Evolutionary conservation across 2,888 invertebrate genomes (phyloP).

Genomic region (Empis stercorea): DNA sequence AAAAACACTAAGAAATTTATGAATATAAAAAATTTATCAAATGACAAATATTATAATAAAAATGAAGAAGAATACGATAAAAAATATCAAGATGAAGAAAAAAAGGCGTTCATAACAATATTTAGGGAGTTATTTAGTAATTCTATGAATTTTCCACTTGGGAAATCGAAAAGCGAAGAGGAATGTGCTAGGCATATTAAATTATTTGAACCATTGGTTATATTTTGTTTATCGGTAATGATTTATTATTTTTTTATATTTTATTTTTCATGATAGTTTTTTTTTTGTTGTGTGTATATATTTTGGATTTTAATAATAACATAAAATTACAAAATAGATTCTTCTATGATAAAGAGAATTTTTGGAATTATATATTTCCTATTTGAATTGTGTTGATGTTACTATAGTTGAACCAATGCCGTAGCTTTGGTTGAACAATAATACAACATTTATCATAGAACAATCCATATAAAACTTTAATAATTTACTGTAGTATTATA

Average conservation of each 20-base stretch:
- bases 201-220: constrained; percentile 89
- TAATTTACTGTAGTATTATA: too few species aligned
- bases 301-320: background rate
- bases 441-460: too few species aligned
- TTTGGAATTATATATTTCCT: too few species aligned
- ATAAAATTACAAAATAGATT: background rate
- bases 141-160: constrained; percentile 25
- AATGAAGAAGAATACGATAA: background rate
- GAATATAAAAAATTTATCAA: background rate
- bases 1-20: background rate
- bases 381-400: too few species aligned
- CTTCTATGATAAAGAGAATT: background rate
- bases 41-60: constrained; percentile 2
- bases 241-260: constrained; percentile 2
- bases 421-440: too few species aligned
- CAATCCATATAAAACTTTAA: too few species aligned
- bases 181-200: constrained; percentile 61
- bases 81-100: too few species aligned
- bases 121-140: constrained; percentile 28
- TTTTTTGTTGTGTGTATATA: background rate
- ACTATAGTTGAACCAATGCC: too few species aligned
- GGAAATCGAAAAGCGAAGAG: constrained; percentile 42
- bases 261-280: background rate
- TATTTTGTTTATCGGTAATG: constrained; percentile 74
- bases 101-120: constrained; percentile 20